These are phyloP conservation scores for Microcaecilia unicolor DNA, from an alignment of 2,797 vertebrate genomes.

Conservation along the genomic window DNA sequence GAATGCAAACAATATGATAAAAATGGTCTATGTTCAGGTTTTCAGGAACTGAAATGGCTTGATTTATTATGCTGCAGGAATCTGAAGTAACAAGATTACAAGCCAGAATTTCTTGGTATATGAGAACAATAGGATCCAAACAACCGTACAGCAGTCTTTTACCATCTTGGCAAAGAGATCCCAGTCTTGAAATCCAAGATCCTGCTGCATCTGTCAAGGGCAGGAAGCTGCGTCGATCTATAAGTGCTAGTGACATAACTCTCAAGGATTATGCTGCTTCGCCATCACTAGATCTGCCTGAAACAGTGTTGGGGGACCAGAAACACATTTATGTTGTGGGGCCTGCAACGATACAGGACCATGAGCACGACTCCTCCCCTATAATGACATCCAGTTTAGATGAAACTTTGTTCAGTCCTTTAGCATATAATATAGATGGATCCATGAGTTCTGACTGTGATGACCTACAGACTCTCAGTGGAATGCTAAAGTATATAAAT, in stretches of 20 bases:
- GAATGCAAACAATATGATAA: no score
- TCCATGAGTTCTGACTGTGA: conserved; percentile 19
- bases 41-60: no score
- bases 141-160: conserved; percentile 8
- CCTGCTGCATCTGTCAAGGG: conserved; percentile 11
- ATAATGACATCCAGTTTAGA: conserved; percentile 15
- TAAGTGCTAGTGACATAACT: conserved; percentile 33
- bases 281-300: conserved; percentile 54
- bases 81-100: conserved; percentile 68
- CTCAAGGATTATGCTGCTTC: conserved; percentile 37
- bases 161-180: conserved; percentile 3
- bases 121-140: conserved; percentile 46
- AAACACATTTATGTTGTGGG: conserved; percentile 36
- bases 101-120: conserved; percentile 57
- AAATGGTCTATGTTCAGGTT: no score
- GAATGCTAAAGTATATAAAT: conserved; percentile 52
- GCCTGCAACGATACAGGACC: conserved; percentile 23
- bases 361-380: conserved; percentile 19
- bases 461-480: conserved; percentile 47
- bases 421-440: conserved; percentile 57
- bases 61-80: conserved; percentile 46
- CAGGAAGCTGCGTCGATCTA: conserved; percentile 25
- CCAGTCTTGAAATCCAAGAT: conserved; percentile 14
- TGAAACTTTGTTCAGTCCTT: conserved; percentile 67
- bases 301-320: conserved; percentile 42